Evolutionary conservation across 2,113 vertebrate genomes (phyloP).

Genomic region (Odobenus rosmarus): DNA sequence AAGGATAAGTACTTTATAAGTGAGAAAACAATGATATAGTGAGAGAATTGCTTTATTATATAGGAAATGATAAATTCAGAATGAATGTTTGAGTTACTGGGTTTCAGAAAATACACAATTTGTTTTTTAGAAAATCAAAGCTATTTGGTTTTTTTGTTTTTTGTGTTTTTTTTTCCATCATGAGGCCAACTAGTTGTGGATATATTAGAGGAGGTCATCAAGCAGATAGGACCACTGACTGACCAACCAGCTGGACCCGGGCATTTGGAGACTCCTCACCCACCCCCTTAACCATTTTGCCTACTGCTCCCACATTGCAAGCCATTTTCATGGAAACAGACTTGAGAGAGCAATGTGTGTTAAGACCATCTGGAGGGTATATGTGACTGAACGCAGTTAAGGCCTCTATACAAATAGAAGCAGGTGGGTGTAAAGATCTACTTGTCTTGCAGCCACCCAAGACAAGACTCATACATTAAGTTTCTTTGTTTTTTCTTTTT

Average conservation of each 20-base stretch:
- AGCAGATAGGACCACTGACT: not conserved
- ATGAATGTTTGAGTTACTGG: not conserved
- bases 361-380: not conserved
- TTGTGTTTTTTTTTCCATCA: not conserved
- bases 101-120: not conserved
- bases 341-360: not conserved
- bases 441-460: not conserved
- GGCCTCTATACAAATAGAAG: not conserved
- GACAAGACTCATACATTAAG: not conserved
- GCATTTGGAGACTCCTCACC: not conserved
- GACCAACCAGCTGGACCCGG: not conserved
- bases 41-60: not conserved
- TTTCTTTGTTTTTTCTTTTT: not conserved
- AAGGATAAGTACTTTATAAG: not conserved
- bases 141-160: not conserved
- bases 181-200: not conserved
- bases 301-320: not conserved
- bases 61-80: not conserved
- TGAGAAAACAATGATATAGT: not conserved
- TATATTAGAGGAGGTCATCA: not conserved
- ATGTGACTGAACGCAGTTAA: not conserved
- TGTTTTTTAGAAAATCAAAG: not conserved
- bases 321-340: not conserved
- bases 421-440: not conserved
- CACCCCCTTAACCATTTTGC: not conserved